Evolutionary conservation across 2,888 invertebrate species (phyloP), one percentile per base, ranked within the genome.

Genomic region (Drosophila siamana): DNA sequence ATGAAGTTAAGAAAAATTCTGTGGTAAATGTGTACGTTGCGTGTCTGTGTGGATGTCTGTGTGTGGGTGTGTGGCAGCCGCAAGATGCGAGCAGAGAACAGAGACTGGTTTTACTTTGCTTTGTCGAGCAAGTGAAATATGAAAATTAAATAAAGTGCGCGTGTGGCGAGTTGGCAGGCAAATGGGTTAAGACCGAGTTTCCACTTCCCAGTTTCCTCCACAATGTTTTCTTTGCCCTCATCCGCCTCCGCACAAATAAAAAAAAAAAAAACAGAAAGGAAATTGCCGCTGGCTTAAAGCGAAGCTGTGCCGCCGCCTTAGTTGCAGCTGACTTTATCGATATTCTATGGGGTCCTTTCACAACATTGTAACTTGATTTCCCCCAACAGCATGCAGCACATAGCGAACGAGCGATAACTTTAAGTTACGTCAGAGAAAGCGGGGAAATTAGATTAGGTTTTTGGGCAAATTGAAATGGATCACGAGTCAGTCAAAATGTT

Each of bases 1-100:
- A 77, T 72, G 77, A 64, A 77, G 64, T 67, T 67, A 57, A 66
- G 56, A 77, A 77, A 77, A 59, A 77, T 60, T 63, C 63, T 77
- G 73, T 61, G 36, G 52, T 43, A 15, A 41, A n/a, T 40, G 40
- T 22, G 28, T 30, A 19, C 19, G 30, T 15, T 2, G n/a, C n/a
- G n/a, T n/a, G n/a, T n/a, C n/a, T n/a, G n/a, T n/a, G n/a, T n/a
- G n/a, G n/a, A n/a, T n/a, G n/a, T n/a, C n/a, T n/a, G n/a, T n/a
- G n/a, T n/a, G n/a, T n/a, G n/a, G 15, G 40, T 46, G 16, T 62
- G 38, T 28, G 11, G 2, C 26, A 28, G 33, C 41, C 40, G 24
- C 43, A 28, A 28, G 47, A 47, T 9, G 38, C 13, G 24, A 38
- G 36, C 36, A 38, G 13, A 38, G 13, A 38, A 8, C 36, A 13